Evolutionary conservation across 1,140 invertebrate genomes (phyloP), one percentile per base, ranked within the genome.

Genomic region (Venturia canescens): DNA sequence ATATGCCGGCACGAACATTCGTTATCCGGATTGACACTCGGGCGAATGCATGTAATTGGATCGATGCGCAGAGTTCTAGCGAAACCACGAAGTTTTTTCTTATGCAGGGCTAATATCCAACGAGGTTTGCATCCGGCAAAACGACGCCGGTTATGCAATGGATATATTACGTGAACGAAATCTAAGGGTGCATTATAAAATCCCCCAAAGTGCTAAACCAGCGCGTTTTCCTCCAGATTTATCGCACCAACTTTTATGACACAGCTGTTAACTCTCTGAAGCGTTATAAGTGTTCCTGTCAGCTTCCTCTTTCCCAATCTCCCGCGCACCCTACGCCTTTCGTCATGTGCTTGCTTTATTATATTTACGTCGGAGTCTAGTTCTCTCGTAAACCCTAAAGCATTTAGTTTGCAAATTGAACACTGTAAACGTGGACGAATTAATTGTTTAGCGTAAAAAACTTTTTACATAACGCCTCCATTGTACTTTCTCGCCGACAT

Each of bases 181-280:
- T 70, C 67, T 34, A 70, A 13, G 63, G 63, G 53, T 57, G 31
- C 31, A 70, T 70, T 70, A 70, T 70, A 57, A 57, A 57, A 57
- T 23, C 13, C 27, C 3, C 27, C 27, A 34, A 70, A 70, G 31
- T 34, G 67, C 67, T 31, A 27, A 70, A 27, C 27, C 67, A 18
- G 67, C 67, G 18, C 53, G 53, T n/a, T 70, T 70, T 70, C 2
- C 67, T n/a, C 31, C 67, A 70, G 67, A 70, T 70, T 70, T 70
- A 70, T 70, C 67, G 29, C 18, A 4, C 31, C 27, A n/a, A 70
- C 27, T 70, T 70, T 70, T 70, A 70, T 34, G 67, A 70, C 67
- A 70, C 67, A 70, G 67, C 67, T 70, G 67, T 70, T 70, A 34
- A 70, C 27, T 70, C 29, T 70, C 31, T 31, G 27, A 29, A 13